Evolutionary conservation across 2,888 invertebrate species (phyloP).

Genomic region (Spilarctia lutea): DNA sequence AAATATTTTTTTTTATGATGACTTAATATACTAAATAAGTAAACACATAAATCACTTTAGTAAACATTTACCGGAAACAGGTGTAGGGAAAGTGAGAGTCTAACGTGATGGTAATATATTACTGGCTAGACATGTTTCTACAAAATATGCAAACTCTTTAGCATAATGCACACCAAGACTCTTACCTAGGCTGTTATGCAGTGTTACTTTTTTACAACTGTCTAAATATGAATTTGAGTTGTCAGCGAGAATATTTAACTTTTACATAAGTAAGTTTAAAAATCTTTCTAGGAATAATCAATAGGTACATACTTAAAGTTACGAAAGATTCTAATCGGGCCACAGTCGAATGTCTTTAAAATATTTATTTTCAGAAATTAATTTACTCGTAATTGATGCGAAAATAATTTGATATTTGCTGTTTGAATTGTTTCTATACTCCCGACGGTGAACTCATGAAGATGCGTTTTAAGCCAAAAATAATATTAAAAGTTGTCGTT

Average conservation of each 20-base stretch:
- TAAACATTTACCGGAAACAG: constrained; percentile 13
- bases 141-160: constrained; percentile 15
- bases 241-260: constrained; percentile 1
- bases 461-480: neutral
- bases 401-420: too few relatives aligned
- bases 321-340: neutral
- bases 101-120: constrained; percentile 18
- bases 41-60: constrained; percentile 14
- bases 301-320: neutral
- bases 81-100: constrained; percentile 26
- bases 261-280: neutral
- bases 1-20: constrained; percentile 17
- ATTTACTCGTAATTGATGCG: too few relatives aligned
- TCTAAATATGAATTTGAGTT: neutral
- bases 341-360: neutral
- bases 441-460: neutral
- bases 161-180: constrained; percentile 18
- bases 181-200: constrained; percentile 6
- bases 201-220: constrained; percentile 7
- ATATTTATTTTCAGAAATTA: neutral
- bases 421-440: neutral
- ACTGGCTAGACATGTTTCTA: constrained; percentile 21
- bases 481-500: neutral
- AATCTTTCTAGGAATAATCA: neutral
- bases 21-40: constrained; percentile 18